phyloP scores from a whole-genome alignment of 2,113 vertebrate species.

The Uropsilus gracilis region DNA sequence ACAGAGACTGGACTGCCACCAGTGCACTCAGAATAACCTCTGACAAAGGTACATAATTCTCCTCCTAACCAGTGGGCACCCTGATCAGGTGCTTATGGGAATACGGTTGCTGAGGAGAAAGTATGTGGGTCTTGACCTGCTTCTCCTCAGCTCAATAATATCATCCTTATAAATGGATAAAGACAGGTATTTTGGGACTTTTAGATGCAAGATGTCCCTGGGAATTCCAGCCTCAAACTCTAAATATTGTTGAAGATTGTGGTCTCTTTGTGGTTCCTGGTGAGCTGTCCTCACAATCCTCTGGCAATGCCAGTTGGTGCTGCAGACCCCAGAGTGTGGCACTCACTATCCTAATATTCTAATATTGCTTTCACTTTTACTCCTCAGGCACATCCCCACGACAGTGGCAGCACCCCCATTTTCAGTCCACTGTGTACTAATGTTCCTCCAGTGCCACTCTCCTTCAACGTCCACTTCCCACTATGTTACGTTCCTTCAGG shows the following conservation, averaged over 20 bases:
- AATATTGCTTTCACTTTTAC: not conserved
- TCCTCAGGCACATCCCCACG: fast-evolving
- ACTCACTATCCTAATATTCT: too few species aligned
- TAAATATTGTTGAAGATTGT: not conserved
- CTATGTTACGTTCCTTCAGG: not conserved
- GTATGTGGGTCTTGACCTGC: fast-evolving
- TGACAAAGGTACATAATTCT: not conserved
- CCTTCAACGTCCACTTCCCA: not conserved
- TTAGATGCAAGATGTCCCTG: not conserved
- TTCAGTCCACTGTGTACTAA: too few species aligned
- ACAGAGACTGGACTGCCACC: not conserved
- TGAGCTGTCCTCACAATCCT: not conserved
- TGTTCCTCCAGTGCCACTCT: not conserved
- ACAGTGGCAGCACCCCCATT: fast-evolving
- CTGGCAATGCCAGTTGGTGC: not conserved
- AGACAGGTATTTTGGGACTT: not conserved
- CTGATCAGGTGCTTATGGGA: not conserved
- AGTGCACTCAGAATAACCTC: not conserved
- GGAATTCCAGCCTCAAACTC: not conserved
- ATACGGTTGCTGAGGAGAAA: not conserved
- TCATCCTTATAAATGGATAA: not conserved
- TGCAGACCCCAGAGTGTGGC: not conserved
- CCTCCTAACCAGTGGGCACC: not conserved
- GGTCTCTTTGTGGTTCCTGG: not conserved
- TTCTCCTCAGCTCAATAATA: not conserved